Conservation (phyloP, 2,797 vertebrate species). For the Pterois miles region DNA sequence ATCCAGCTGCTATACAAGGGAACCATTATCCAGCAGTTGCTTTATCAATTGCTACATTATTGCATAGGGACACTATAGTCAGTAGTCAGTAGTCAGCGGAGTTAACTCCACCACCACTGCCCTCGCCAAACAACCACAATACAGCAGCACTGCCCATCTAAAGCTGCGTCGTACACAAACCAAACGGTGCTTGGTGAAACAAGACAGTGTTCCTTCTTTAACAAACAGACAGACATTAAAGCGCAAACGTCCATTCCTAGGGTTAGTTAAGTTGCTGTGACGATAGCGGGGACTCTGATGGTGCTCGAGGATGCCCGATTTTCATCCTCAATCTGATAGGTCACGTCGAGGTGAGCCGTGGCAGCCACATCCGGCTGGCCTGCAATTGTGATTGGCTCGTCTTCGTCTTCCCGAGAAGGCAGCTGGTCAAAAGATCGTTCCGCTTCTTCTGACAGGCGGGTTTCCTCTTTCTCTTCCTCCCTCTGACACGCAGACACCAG, state of each 20-base stretch:
- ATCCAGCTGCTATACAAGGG: too few relatives aligned
- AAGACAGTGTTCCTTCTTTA: conserved; percentile 46
- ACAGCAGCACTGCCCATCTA: conserved; percentile 43
- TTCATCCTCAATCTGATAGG: conserved; percentile 87
- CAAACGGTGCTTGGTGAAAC: conserved; percentile 64
- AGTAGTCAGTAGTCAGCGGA: not conserved
- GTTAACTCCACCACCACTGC: not conserved
- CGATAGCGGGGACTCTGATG: conserved; percentile 82
- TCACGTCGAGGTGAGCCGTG: conserved; percentile 79
- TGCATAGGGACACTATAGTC: conserved; percentile 46
- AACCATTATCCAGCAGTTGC: conserved; percentile 18
- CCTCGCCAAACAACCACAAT: conserved; percentile 29
- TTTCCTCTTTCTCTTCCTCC: conserved; percentile 92
- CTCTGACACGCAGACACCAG: conserved; percentile 76
- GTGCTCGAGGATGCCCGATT: conserved; percentile 62
- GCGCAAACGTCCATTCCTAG: not conserved
- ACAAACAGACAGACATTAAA: conserved; percentile 35
- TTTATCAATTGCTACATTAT: conserved; percentile 28
- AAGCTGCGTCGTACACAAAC: conserved; percentile 59
- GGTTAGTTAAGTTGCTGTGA: conserved; percentile 83
- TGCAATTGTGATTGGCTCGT: conserved; percentile 59
- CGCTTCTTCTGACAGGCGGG: conserved; percentile 90
- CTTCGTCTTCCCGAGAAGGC: conserved; percentile 73
- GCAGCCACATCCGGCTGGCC: conserved; percentile 77
- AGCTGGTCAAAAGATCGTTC: conserved; percentile 86